phyloP scores from a whole-genome alignment of 2,888 invertebrate species.

The Melikaiella ostensackeni region DNA sequence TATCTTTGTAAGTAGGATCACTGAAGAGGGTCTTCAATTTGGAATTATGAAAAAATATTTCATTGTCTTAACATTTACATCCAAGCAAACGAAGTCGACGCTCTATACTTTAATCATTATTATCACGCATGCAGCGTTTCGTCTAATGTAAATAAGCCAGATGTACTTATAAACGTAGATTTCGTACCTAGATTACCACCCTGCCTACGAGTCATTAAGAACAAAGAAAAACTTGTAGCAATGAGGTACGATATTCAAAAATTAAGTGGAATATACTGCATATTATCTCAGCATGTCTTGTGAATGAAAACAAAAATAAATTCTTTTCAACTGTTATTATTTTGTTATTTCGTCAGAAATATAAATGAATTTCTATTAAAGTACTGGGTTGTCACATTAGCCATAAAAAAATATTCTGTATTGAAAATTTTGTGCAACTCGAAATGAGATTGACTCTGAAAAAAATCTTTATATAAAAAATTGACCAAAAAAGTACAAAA shows the following conservation, averaged over 20 bases:
- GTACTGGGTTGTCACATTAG: too few species aligned
- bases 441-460: too few species aligned
- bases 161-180: conserved; percentile 38
- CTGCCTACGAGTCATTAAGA: conserved; percentile 5
- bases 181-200: conserved; percentile 41
- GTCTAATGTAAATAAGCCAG: not conserved
- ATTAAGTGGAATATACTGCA: not conserved
- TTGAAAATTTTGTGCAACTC: too few species aligned
- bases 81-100: conserved; percentile 35
- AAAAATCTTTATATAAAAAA: too few species aligned
- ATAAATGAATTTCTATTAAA: too few species aligned
- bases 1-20: conserved; percentile 44
- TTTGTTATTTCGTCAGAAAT: too few species aligned
- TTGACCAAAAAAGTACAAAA: too few species aligned
- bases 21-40: conserved; percentile 45
- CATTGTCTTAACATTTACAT: conserved; percentile 40
- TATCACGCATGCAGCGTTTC: conserved; percentile 42
- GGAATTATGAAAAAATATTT: conserved; percentile 47
- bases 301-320: too few species aligned
- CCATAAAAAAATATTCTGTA: too few species aligned
- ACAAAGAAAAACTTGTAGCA: conserved; percentile 5
- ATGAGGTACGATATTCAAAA: not conserved
- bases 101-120: conserved; percentile 41
- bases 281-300: not conserved
- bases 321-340: too few species aligned